Evolutionary conservation across 2,888 invertebrate genomes (phyloP), one percentile per base, ranked within the genome.

Genomic region (Drosophila histrio): DNA sequence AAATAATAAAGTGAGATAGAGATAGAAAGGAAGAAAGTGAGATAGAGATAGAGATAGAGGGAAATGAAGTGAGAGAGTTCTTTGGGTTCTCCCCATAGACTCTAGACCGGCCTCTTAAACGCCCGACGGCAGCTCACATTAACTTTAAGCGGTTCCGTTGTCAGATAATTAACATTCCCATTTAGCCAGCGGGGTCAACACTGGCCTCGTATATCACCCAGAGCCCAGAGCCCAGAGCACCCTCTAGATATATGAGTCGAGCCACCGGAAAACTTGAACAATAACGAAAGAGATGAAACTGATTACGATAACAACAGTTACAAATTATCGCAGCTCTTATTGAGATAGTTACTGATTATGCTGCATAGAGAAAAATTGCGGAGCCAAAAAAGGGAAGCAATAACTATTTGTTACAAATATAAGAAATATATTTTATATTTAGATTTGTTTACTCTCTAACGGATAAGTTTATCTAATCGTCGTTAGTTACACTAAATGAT

Each of bases 101-200:
- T 28, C 26, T 24, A 53, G 64, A 46, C 77, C 49, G 49, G 70
- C 76, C 78, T 62, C 61, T 71, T 13, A 66, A 46, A 58, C 57
- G 60, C 49, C 61, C 41, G 57, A 53, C 57, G 46, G 11, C 34
- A 21, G 38, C 32, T 56, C 41, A 76, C 72, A 69, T 67, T 59
- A 70, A 65, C 67, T 74, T 66, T 58, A 66, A 79, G 80, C 79
- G 73, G 49, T 74, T 76, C 76, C 76, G 79, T 76, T 81, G 79
- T 81, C 79, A 76, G 86, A 82, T 82, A 82, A 82, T 82, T 87
- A 87, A 85, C 82, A 87, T 85, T 87, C 79, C 69, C 88, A 74
- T 77, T 87, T 67, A 68, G 64, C 64, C 15, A 39, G 57, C 52
- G 50, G 44, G 44, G n/a, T 21, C 52, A 26, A 39, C 22, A 39